A percentile compares a stretch with the other conserved stretches of the same genome.
phyloP scores from a whole-genome alignment of 2,888 invertebrate species.

The Diabrotica balteata region DNA sequence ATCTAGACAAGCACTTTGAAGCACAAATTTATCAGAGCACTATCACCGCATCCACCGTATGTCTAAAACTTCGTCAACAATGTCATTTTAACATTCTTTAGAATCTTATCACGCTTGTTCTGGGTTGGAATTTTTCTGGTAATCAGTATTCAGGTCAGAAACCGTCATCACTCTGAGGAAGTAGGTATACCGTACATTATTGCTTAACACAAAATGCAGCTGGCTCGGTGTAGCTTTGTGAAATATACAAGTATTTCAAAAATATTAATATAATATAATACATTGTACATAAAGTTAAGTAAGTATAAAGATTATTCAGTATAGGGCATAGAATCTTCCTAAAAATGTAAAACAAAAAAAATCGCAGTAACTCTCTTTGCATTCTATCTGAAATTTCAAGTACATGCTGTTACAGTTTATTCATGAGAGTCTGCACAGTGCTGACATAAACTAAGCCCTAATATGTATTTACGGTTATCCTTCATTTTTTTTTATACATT shows the following conservation, averaged over 20 bases:
- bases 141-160: conserved; percentile 24
- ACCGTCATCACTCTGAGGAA: conserved; percentile 19
- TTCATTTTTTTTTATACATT: no score
- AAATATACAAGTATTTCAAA: background rate
- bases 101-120: conserved; percentile 25
- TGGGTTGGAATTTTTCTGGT: conserved; percentile 14
- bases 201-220: conserved; percentile 8
- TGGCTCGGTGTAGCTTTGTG: background rate
- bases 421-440: no score
- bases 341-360: no score
- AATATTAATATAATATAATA: no score
- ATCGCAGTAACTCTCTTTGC: no score
- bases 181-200: conserved; percentile 17
- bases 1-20: background rate
- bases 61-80: conserved; percentile 19
- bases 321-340: no score
- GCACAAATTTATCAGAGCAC: background rate
- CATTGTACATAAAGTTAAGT: no score
- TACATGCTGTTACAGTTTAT: no score
- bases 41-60: background rate
- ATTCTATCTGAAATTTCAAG: no score
- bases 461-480: no score
- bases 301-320: no score
- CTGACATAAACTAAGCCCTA: no score
- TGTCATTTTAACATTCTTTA: conserved; percentile 24